Conservation (phyloP, 2,888 invertebrate genomes). For the Cheilosia pagana region DNA sequence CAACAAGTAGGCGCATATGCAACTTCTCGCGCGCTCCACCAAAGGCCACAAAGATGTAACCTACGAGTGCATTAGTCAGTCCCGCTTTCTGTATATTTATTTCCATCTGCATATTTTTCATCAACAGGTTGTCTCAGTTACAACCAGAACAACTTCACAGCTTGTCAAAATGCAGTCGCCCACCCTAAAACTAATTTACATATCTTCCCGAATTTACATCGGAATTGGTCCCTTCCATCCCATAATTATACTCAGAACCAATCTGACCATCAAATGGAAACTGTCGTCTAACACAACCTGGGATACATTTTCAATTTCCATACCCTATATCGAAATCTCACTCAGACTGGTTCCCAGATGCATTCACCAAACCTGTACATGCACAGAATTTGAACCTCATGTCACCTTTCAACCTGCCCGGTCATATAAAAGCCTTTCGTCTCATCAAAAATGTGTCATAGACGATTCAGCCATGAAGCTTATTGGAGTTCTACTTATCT, state of each 20-base stretch:
- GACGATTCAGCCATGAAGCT: slow-evolving; percentile 33
- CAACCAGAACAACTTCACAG: background rate
- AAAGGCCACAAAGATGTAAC: too few relatives aligned
- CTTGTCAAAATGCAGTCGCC: background rate
- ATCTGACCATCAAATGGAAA: slow-evolving; percentile 3
- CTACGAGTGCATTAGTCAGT: too few relatives aligned
- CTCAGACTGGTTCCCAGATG: slow-evolving; percentile 3
- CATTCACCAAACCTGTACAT: slow-evolving; percentile 1
- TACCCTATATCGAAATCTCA: background rate
- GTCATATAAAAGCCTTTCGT: slow-evolving; percentile 45
- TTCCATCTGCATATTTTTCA: background rate
- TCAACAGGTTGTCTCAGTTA: too few relatives aligned
- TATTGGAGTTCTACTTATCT: slow-evolving; percentile 25
- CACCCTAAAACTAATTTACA: background rate
- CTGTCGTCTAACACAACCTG: background rate
- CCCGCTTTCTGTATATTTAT: too few relatives aligned
- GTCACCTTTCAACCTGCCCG: slow-evolving; percentile 2
- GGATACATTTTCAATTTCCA: slow-evolving; percentile 10
- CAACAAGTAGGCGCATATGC: too few relatives aligned
- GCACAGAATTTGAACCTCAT: background rate
- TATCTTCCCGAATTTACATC: slow-evolving; percentile 12
- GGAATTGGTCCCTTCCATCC: background rate
- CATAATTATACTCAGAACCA: background rate
- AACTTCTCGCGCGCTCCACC: too few relatives aligned
- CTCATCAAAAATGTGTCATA: slow-evolving; percentile 12